Percentiles rank a stretch among this genome's conserved stretches.
Evolutionary conservation across 2,888 invertebrate species (phyloP).

Genomic region (Willowsia nigromaculata): DNA sequence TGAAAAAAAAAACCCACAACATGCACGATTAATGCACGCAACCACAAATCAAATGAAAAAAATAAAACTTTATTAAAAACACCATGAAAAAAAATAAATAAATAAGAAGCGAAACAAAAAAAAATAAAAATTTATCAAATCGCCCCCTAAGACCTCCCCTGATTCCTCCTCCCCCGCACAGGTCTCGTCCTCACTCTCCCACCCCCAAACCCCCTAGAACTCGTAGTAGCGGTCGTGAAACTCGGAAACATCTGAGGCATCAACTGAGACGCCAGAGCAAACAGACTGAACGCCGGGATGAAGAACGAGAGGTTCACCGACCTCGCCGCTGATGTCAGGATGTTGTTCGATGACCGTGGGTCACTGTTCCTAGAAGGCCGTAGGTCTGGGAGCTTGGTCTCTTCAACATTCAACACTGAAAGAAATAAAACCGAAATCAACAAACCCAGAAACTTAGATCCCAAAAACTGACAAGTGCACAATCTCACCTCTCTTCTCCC

Average conservation of each 20-base stretch:
- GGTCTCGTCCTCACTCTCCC: background rate
- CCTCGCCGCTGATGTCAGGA: conserved; percentile 50
- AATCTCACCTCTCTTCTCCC: too few relatives aligned
- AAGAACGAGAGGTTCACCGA: conserved; percentile 75
- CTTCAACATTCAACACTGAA: conserved; percentile 2
- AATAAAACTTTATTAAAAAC: too few relatives aligned
- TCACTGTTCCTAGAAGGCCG: conserved; percentile 17
- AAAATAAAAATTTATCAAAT: too few relatives aligned
- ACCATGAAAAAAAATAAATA: too few relatives aligned
- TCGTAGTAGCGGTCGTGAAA: conserved; percentile 71
- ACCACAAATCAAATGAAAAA: too few relatives aligned
- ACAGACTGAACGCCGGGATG: conserved; percentile 76
- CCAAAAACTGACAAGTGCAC: too few relatives aligned
- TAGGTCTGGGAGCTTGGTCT: conserved; percentile 30
- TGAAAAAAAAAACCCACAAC: too few relatives aligned
- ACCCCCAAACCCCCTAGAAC: conserved; percentile 6
- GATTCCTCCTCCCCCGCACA: background rate
- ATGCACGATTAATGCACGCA: too few relatives aligned
- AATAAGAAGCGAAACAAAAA: too few relatives aligned
- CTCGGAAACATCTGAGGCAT: conserved; percentile 76
- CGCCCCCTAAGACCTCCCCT: background rate
- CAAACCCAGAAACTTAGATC: too few relatives aligned
- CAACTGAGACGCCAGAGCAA: conserved; percentile 71
- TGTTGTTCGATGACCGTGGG: conserved; percentile 43
- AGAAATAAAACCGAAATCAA: background rate